Conservation (phyloP, 2,113 vertebrate genomes). For the Trematomus loennbergii region DNA sequence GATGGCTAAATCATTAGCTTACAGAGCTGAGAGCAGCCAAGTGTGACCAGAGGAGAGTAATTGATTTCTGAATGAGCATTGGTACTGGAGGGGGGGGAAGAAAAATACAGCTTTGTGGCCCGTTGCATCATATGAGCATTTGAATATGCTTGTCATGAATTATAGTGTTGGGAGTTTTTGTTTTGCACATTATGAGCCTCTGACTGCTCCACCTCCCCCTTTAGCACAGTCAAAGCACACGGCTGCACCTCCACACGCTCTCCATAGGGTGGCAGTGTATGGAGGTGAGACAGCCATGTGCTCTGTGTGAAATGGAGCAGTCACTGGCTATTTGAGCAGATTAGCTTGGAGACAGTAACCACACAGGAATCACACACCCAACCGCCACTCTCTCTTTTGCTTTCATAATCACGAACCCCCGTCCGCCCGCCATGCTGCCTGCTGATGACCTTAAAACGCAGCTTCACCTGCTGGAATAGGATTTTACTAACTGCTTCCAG, state of each 20-base stretch:
- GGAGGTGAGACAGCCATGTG: conserved; percentile 70
- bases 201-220: neutral
- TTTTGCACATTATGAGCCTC: conserved; percentile 31
- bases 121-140: conserved; percentile 33
- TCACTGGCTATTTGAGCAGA: conserved; percentile 62
- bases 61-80: conserved; percentile 70
- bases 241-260: conserved; percentile 60
- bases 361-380: conserved; percentile 72
- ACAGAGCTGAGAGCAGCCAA: conserved; percentile 59
- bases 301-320: conserved; percentile 69
- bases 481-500: conserved; percentile 48
- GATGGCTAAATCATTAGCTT: conserved; percentile 66
- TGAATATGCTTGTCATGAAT: conserved; percentile 51
- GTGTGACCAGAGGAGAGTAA: conserved; percentile 65
- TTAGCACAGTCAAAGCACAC: conserved; percentile 28
- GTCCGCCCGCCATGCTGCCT: neutral
- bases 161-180: conserved; percentile 25
- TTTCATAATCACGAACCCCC: conserved; percentile 18
- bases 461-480: conserved; percentile 18
- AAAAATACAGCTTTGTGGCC: conserved; percentile 31
- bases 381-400: conserved; percentile 43
- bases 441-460: conserved; percentile 46
- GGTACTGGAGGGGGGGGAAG: neutral
- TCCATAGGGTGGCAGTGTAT: conserved; percentile 84
- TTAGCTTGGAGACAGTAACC: conserved; percentile 68